A percentile compares a stretch with the other conserved stretches of the same genome.
These are phyloP conservation scores for Charaxes varanes DNA, from an alignment of 1,140 invertebrate genomes.

Conservation along the genomic window DNA sequence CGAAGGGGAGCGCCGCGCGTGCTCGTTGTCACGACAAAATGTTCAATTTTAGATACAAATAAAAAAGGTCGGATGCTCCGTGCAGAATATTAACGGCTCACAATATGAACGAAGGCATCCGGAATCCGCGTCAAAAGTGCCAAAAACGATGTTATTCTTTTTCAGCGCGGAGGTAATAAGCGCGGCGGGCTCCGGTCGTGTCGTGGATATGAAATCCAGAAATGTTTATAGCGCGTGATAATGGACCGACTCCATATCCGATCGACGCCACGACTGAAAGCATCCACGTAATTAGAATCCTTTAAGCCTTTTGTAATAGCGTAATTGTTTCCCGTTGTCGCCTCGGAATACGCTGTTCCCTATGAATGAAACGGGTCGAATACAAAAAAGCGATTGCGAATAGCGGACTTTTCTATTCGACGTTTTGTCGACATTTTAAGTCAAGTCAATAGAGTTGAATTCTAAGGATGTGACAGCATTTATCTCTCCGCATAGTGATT, in stretches of 20 bases:
- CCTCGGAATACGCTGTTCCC: conserved; percentile 1
- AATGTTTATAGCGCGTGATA: conserved; percentile 62
- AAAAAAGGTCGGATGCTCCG: conserved; percentile 71
- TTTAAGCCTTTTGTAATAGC: conserved; percentile 53
- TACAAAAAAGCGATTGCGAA: conserved; percentile 42
- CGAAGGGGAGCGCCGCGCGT: conserved; percentile 46
- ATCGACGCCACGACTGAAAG: conserved; percentile 48
- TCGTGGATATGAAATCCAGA: conserved; percentile 68
- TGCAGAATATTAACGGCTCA: conserved; percentile 71
- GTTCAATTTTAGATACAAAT: conserved; percentile 74
- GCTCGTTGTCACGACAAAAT: conserved; percentile 69
- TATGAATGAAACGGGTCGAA: conserved; percentile 44
- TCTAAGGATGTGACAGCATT: conserved; percentile 20
- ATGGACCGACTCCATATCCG: conserved; percentile 48
- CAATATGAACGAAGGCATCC: conserved; percentile 71
- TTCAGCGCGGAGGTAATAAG: conserved; percentile 67
- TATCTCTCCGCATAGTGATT: conserved; percentile 34
- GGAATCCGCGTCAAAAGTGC: conserved; percentile 69
- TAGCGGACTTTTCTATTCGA: conserved; percentile 24
- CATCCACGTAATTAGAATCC: conserved; percentile 54
- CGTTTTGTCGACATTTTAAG: conserved; percentile 29
- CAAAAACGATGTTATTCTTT: conserved; percentile 70
- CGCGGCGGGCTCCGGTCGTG: conserved; percentile 46
- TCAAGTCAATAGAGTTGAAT: conserved; percentile 20
- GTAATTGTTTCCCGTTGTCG: conserved; percentile 33